Percentiles rank a stretch among this genome's conserved stretches.
Evolutionary conservation across 37 sponge, comb jelly and placozoan genomes (phyloP).

Genomic region (Halisarca cf. caerulea): DNA sequence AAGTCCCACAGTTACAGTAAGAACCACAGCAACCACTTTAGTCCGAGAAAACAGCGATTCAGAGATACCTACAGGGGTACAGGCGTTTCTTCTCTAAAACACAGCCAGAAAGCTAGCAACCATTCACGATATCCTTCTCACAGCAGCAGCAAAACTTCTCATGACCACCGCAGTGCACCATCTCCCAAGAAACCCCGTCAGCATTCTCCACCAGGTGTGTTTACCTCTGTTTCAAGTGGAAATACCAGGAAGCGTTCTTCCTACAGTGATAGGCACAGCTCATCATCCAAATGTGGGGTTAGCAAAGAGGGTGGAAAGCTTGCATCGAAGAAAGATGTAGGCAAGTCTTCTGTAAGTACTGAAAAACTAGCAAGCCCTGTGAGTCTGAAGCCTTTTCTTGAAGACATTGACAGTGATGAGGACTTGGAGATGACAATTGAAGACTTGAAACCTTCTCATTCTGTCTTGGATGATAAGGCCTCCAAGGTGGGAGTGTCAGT

Average conservation of each 20-base stretch:
- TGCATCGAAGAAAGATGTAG: background rate
- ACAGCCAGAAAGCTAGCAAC: background rate
- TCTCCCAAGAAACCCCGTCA: slow-evolving; percentile 1
- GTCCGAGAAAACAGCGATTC: too few relatives aligned
- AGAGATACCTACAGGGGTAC: background rate
- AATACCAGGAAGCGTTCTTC: background rate
- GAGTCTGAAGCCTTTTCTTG: slow-evolving; percentile 18
- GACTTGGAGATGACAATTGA: slow-evolving; percentile 42
- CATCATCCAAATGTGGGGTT: background rate
- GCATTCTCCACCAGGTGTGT: background rate
- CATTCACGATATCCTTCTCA: background rate
- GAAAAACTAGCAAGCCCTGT: background rate
- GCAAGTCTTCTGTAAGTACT: background rate
- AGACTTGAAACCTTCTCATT: background rate
- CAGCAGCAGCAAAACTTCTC: background rate
- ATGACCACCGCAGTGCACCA: background rate
- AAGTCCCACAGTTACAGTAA: background rate
- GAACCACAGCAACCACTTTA: slow-evolving; percentile 13
- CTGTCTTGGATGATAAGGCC: background rate
- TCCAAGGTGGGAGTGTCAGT: background rate
- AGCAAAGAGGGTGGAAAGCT: background rate
- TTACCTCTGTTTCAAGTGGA: too few relatives aligned
- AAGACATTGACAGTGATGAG: slow-evolving; percentile 86
- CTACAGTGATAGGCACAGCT: background rate
- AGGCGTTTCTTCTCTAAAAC: background rate